phyloP scores from a whole-genome alignment of 2,888 invertebrate genomes.

The Leuctra nigra region DNA sequence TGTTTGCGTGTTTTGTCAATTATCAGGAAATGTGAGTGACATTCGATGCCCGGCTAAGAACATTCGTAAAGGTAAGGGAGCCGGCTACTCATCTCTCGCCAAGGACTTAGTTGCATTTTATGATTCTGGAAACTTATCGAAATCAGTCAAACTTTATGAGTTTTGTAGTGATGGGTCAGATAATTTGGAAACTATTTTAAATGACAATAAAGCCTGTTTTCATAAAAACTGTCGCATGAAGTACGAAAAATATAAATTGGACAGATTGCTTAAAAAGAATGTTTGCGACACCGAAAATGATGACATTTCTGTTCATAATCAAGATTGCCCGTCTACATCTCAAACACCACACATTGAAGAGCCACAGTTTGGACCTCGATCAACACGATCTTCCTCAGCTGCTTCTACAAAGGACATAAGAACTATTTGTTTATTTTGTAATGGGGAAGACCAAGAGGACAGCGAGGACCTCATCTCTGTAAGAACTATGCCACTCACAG shows the following conservation, averaged over 20 bases:
- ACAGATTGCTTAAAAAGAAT: background rate
- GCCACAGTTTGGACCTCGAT: too few relatives aligned
- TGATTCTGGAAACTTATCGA: background rate
- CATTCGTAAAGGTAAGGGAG: background rate
- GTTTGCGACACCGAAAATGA: background rate
- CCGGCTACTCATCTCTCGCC: background rate
- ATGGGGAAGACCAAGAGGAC: background rate
- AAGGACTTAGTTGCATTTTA: background rate
- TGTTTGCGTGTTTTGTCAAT: background rate
- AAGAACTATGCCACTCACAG: background rate
- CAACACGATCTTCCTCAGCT: background rate
- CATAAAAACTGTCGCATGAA: background rate
- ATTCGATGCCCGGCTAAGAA: background rate
- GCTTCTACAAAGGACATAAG: background rate
- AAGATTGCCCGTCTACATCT: too few relatives aligned
- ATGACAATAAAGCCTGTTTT: background rate
- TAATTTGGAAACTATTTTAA: background rate
- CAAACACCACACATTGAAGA: too few relatives aligned
- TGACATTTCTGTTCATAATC: too few relatives aligned
- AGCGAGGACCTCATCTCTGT: background rate
- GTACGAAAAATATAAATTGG: background rate
- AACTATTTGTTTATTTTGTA: background rate
- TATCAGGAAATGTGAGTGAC: background rate
- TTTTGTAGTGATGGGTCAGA: background rate
- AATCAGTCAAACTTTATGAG: background rate